Percentiles rank a stretch among this genome's conserved stretches.
These are phyloP conservation scores for Allygus modestus DNA, from an alignment of 2,888 invertebrate genomes.

Conservation along the genomic window DNA sequence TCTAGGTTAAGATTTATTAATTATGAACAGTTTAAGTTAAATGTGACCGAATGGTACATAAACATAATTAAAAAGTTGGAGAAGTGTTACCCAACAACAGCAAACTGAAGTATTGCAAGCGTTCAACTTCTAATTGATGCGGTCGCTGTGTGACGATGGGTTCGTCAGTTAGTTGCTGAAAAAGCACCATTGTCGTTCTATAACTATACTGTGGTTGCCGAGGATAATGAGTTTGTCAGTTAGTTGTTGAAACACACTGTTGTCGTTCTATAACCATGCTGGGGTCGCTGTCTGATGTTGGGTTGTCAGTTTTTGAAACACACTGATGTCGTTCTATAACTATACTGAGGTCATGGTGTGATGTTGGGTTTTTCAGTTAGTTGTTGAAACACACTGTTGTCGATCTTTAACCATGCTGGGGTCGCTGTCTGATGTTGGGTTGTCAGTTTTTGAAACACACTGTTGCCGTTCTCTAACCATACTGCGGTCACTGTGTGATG, in stretches of 20 bases:
- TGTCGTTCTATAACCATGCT: neutral
- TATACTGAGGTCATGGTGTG: too few relatives aligned
- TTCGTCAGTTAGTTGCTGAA: neutral
- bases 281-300: neutral
- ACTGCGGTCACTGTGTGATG: too few relatives aligned
- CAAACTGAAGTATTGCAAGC: neutral
- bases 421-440: neutral
- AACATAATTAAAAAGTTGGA: neutral
- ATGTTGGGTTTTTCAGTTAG: too few relatives aligned
- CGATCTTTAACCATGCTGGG: neutral
- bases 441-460: too few relatives aligned
- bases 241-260: neutral
- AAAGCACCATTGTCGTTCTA: neutral
- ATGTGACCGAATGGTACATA: too few relatives aligned
- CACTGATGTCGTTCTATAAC: too few relatives aligned
- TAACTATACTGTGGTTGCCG: neutral
- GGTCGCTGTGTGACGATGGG: neutral
- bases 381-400: neutral
- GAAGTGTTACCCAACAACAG: neutral
- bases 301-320: too few relatives aligned
- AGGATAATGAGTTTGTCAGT: neutral
- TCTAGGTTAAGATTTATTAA: too few relatives aligned
- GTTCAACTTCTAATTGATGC: neutral
- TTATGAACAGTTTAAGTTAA: too few relatives aligned
- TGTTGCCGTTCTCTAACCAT: too few relatives aligned